Percentiles rank a stretch among this genome's conserved stretches.
Evolutionary conservation across 2,113 vertebrate species (phyloP).

Genomic region (Pipra filicauda): DNA sequence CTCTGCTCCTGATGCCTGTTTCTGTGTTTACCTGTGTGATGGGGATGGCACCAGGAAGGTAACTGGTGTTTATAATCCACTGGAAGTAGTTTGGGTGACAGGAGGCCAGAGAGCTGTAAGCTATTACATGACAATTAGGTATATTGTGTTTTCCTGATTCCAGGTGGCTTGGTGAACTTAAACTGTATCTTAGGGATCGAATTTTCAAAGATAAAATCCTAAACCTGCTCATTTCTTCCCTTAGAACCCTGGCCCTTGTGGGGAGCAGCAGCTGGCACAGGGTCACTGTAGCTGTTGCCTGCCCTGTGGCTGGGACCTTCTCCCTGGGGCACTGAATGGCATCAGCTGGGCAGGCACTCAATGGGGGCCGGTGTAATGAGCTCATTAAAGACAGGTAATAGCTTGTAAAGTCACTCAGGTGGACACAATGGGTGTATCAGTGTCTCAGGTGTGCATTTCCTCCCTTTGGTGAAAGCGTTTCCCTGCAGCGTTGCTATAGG

Average conservation of each 20-base stretch:
- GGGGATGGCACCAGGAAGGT: not conserved
- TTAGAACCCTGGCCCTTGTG: not conserved
- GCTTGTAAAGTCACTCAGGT: conserved; percentile 83
- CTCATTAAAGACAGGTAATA: conserved; percentile 89
- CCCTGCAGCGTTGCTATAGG: not conserved
- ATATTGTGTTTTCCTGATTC: not conserved
- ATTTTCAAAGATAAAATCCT: not conserved
- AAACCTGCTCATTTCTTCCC: not conserved
- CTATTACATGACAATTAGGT: not conserved
- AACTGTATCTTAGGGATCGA: not conserved
- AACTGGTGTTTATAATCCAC: not conserved
- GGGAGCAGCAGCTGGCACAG: not conserved
- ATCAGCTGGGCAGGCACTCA: not conserved
- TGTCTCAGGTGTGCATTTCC: conserved; percentile 68
- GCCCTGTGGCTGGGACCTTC: not conserved
- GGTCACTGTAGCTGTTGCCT: not conserved
- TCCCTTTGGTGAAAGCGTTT: not conserved
- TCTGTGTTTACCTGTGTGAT: no score
- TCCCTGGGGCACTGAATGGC: not conserved
- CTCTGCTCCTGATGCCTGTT: not conserved
- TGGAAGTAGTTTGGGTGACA: not conserved
- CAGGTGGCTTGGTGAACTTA: not conserved
- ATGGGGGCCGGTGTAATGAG: conserved; percentile 87
- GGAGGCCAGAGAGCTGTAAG: not conserved
- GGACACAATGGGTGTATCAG: conserved; percentile 69